phyloP scores from a whole-genome alignment of 2,888 invertebrate genomes.

The Proisotoma minuta region DNA sequence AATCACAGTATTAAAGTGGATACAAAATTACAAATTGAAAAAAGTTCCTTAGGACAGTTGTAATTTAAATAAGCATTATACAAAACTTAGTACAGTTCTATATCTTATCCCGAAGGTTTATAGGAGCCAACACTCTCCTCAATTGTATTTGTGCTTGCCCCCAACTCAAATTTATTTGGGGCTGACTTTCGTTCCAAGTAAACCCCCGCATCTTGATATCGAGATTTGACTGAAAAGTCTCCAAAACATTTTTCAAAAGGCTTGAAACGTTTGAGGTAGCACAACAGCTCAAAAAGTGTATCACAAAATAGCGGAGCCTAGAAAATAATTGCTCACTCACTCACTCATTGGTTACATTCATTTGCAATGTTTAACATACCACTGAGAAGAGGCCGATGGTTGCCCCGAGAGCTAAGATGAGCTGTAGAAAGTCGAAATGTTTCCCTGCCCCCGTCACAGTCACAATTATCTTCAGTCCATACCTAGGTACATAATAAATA shows the following conservation, averaged over 20 bases:
- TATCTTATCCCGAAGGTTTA: neutral
- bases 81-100: too few relatives aligned
- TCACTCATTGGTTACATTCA: neutral
- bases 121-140: conserved; percentile 7
- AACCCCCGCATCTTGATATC: conserved; percentile 7
- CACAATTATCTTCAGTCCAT: conserved; percentile 54
- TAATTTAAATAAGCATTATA: too few relatives aligned
- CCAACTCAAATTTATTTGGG: conserved; percentile 4
- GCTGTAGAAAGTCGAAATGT: conserved; percentile 53
- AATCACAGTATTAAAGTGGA: too few relatives aligned
- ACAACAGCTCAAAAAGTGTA: conserved; percentile 49
- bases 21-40: too few relatives aligned
- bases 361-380: conserved; percentile 48
- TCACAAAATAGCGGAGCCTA: conserved; percentile 55
- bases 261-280: conserved; percentile 23
- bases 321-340: conserved; percentile 24
- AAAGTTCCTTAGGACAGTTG: too few relatives aligned
- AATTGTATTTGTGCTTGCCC: conserved; percentile 9
- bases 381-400: conserved; percentile 54
- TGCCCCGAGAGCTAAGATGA: conserved; percentile 54
- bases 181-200: neutral
- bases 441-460: conserved; percentile 53
- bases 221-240: conserved; percentile 9
- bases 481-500: too few relatives aligned
- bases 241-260: conserved; percentile 2